Percentiles rank a stretch among this genome's conserved stretches.
Evolutionary conservation across 30 jellyfish, hydroid and myxozoan species (phyloP).

Genomic region (Turritopsis rubra): DNA sequence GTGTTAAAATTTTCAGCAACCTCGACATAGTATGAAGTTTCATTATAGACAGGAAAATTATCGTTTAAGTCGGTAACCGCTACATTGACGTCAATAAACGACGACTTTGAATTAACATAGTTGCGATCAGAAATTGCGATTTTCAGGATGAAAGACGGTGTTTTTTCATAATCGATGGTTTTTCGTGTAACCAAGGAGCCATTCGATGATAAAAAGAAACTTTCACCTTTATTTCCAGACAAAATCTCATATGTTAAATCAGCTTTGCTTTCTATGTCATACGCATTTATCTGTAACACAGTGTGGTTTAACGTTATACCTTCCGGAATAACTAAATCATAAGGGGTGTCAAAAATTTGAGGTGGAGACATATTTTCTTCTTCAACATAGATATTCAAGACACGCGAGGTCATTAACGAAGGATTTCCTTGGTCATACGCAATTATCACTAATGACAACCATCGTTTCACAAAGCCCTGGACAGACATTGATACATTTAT

Average conservation of each 20-base stretch:
- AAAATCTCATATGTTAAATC: conserved; percentile 1
- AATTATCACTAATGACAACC: neutral
- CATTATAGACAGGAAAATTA: conserved; percentile 53
- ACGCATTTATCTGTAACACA: conserved; percentile 6
- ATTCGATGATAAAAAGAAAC: neutral
- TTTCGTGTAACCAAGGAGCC: neutral
- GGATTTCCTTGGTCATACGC: conserved; percentile 16
- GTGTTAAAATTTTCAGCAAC: conserved; percentile 39
- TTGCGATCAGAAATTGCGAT: conserved; percentile 53
- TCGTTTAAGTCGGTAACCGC: conserved; percentile 64
- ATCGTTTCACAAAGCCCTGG: neutral
- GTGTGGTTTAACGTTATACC: neutral
- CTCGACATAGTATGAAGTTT: conserved; percentile 35
- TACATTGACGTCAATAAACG: conserved; percentile 26
- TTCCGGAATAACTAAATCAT: neutral
- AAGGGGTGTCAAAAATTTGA: neutral
- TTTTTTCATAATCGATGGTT: conserved; percentile 56
- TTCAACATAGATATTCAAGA: neutral
- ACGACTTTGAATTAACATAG: conserved; percentile 32
- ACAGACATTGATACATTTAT: neutral
- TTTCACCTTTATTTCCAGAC: neutral
- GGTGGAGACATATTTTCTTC: conserved; percentile 1
- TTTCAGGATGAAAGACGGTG: conserved; percentile 26
- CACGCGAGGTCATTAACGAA: neutral
- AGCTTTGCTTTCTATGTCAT: neutral